These are phyloP conservation scores for Gryllus longicercus DNA, from an alignment of 2,888 invertebrate genomes.

Conservation along the genomic window DNA sequence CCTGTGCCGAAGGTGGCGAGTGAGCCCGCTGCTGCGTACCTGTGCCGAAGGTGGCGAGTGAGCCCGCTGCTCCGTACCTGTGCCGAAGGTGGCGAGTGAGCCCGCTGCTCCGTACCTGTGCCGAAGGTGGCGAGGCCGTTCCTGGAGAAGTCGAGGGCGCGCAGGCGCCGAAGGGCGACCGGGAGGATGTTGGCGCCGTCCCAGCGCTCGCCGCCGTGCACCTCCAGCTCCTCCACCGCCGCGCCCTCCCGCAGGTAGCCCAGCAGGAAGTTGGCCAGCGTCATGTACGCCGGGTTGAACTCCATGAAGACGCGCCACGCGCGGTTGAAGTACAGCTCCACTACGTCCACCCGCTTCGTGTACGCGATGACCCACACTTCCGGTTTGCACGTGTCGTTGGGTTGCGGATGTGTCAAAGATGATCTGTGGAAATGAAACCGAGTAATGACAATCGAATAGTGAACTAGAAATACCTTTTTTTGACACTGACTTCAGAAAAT, in stretches of 20 bases:
- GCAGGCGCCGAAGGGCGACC: not conserved
- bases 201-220: slow-evolving; percentile 5
- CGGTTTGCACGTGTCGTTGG: not conserved
- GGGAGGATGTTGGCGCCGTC: not conserved
- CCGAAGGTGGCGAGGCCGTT: not conserved
- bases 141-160: not conserved
- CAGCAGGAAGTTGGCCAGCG: not conserved
- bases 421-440: too few relatives aligned
- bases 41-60: too few relatives aligned
- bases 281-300: not conserved
- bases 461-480: too few relatives aligned
- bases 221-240: not conserved
- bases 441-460: not conserved
- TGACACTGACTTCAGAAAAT: not conserved
- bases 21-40: too few relatives aligned
- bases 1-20: too few relatives aligned
- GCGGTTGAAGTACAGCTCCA: not conserved
- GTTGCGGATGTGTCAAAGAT: too few relatives aligned
- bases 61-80: too few relatives aligned
- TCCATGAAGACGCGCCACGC: not conserved
- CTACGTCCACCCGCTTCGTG: not conserved
- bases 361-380: not conserved
- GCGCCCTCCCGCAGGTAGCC: not conserved
- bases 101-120: not conserved
- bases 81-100: too few relatives aligned